Evolutionary conservation across 2,797 vertebrate genomes (phyloP), one percentile per base, ranked within the genome.

Genomic region (Rhodeus uyekii): DNA sequence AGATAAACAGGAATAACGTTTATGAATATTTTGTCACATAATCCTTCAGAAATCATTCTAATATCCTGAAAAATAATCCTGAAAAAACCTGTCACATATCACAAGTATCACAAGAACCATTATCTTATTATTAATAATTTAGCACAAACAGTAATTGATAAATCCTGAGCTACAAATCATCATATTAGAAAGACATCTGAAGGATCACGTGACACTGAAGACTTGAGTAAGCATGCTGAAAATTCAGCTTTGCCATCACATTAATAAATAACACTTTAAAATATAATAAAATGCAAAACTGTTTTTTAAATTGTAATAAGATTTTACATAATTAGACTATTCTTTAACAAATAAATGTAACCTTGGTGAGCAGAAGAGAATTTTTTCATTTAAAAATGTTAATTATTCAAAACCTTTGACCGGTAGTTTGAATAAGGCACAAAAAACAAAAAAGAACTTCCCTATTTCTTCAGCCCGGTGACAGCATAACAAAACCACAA

Each of bases 401-500:
- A n/a, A 10, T 74, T 24, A 38, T 58, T 58, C n/a, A 5, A 58
- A 74, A 27, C 34, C 27, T 74, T 16, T 75, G 34, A 58, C 22
- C 8, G 2, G 8, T 27, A 39, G n/a, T 39, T 14, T 73, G n/a
- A 55, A 6, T 29, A 18, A 46, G 13, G 13, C 29, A 71, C 13
- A 36, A 60, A 58, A 71, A 79, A 75, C 61, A 63, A 72, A 67
- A 71, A 78, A 74, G 24, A 85, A 77, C 55, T 76, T 38, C 34
- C 64, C 29, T 29, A 24, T 61, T 83, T 81, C 67, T 77, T 86
- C 81, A 63, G 80, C 89, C 86, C 81, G 80, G 53, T 84, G 82
- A 89, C 90, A 89, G 86, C 85, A 85, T 83, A 82, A 90, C 88
- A 92, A 87, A 88, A 84, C 89, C 87, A 87, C 91, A 90, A 91